A percentile compares a stretch with the other conserved stretches of the same genome.
phyloP scores from a whole-genome alignment of 2,797 vertebrate genomes.

The Okamejei kenojei region DNA sequence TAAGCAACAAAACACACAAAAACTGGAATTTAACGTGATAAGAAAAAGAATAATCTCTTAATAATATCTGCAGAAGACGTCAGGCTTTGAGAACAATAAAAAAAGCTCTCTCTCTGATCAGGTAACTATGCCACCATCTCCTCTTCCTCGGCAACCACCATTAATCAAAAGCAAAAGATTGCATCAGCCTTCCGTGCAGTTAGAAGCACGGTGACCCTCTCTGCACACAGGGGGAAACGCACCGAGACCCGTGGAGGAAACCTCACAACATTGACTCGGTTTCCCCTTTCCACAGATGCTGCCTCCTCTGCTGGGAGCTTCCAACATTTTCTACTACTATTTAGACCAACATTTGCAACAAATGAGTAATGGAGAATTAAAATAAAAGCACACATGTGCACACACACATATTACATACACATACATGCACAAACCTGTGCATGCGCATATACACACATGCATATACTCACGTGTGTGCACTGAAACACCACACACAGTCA shows the following conservation, averaged over 20 bases:
- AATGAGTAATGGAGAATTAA: background rate
- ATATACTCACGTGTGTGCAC: too few relatives aligned
- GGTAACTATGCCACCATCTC: background rate
- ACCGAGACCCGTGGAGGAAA: background rate
- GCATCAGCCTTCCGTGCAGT: background rate
- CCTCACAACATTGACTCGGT: too few relatives aligned
- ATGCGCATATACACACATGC: too few relatives aligned
- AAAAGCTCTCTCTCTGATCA: background rate
- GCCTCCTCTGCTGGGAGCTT: too few relatives aligned
- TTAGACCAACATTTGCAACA: too few relatives aligned
- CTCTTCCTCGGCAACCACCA: background rate
- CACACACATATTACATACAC: background rate
- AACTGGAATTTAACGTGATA: background rate
- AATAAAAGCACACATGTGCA: background rate
- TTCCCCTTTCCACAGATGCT: too few relatives aligned
- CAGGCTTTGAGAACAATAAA: background rate
- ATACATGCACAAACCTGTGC: too few relatives aligned
- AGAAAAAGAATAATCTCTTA: background rate
- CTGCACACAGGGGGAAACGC: background rate
- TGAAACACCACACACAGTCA: too few relatives aligned
- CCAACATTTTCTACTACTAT: too few relatives aligned
- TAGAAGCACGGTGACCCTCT: background rate
- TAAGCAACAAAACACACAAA: too few relatives aligned
- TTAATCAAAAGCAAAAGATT: slow-evolving; percentile 10
- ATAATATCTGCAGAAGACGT: background rate